Evolutionary conservation across 2,113 vertebrate genomes (phyloP).

Genomic region (Pteruthius melanotis): DNA sequence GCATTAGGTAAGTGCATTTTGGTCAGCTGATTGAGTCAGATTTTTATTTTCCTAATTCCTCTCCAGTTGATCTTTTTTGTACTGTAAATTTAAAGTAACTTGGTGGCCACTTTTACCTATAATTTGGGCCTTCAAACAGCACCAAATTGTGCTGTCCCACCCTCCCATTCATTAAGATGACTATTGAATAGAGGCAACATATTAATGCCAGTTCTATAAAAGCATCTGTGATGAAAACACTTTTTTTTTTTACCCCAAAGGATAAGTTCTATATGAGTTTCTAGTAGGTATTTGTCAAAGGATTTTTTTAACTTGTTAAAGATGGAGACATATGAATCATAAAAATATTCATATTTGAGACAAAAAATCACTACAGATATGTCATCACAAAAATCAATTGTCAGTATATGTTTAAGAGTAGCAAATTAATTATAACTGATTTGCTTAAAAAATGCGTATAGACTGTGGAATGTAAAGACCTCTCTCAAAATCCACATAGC

Average conservation of each 20-base stretch:
- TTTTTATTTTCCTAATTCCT: slow-evolving; percentile 41
- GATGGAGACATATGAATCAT: background rate
- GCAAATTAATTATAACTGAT: background rate
- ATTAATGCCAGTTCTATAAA: slow-evolving; percentile 32
- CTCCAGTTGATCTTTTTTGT: slow-evolving; percentile 53
- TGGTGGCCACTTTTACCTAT: slow-evolving; percentile 2
- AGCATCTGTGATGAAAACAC: background rate
- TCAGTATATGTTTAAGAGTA: background rate
- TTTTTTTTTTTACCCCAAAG: background rate
- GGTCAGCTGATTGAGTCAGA: slow-evolving; percentile 61
- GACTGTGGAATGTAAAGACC: background rate
- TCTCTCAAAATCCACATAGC: background rate
- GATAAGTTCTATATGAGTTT: background rate
- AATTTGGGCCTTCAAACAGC: slow-evolving; percentile 49
- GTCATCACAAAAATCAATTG: background rate
- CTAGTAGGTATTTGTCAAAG: background rate
- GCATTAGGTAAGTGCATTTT: slow-evolving; percentile 52
- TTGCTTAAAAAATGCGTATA: background rate
- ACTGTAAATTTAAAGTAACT: slow-evolving; percentile 54
- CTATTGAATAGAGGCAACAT: background rate
- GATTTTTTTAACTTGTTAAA: background rate
- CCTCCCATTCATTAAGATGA: slow-evolving; percentile 16
- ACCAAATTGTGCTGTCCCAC: background rate
- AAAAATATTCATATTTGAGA: background rate
- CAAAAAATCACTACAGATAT: background rate